These are phyloP conservation scores for human DNA, from an alignment of 2,113 vertebrate genomes.

Conservation along the genomic window GRCh38 chr6:38900001-38900500, in stretches of 20 bases:
- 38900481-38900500: background rate
- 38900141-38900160: background rate
- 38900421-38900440: background rate
- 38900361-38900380: background rate
- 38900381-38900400: background rate
- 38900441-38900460: background rate
- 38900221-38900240: background rate
- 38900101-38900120: background rate
- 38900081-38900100: background rate
- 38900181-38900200: background rate
- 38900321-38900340: background rate
- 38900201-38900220: background rate
- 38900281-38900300: accelerated
- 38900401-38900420: background rate
- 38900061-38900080: background rate
- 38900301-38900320: background rate
- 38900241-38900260: background rate
- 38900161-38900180: background rate
- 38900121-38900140: background rate
- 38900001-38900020: background rate
- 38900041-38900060: background rate
- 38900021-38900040: background rate
- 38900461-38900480: background rate
- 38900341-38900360: background rate
- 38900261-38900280: background rate